Base-by-base conservation (phyloP, 2,797 vertebrate genomes). In the Enteromius thamalakanensis region DNA sequence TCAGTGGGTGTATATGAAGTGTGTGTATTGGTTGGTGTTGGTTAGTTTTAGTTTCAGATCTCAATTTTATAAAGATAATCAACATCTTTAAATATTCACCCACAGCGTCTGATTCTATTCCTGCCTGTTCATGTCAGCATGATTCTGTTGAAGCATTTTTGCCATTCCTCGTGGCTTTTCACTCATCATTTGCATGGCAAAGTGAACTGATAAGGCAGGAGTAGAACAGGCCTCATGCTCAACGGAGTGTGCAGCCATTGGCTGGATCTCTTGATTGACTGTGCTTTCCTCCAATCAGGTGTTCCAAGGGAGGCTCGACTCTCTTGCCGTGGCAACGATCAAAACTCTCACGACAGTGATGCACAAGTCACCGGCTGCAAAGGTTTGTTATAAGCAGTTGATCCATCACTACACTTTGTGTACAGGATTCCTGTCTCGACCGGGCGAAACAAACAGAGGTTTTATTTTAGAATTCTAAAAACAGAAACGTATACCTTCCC, bases 281-380 rank as follows among this genome's bases (percentile, higher is more conserved):
- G 0, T 9, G 83, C 1, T 84, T 85, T 32, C 6, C 80, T 53
- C 80, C 86, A 88, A 82, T 79, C 89, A 99, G 98, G 96, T 97
- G 82, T 96, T 98, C 91, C 97, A 99, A 89, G 98, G 96, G 62
- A 96, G 95, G 74, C 91, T 98, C 2, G 97, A 99, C 92, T 93
- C 92, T 87, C 94, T 99, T 86, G 96, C 97, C 34, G 94, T 99
- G 40, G 96, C 97, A 49, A 96, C 97, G 69, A 99, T 99, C 91
- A 97, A 96, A 90, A 96, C 98, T 84, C 95, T 99, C 86, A 99
- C 97, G 58, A 97, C 97, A 74, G 96, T 99, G 88, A 99, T 99
- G 97, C 97, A 96, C 89, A 98, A 96, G 91, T 99, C 98, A 70
- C 98, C 98, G 40, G 97, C 97, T 91, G 98, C 98, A 89, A 99